Evolutionary conservation across 2,113 vertebrate genomes (phyloP), one percentile per base, ranked within the genome.

Genomic region (Cranoglanis bouderius): DNA sequence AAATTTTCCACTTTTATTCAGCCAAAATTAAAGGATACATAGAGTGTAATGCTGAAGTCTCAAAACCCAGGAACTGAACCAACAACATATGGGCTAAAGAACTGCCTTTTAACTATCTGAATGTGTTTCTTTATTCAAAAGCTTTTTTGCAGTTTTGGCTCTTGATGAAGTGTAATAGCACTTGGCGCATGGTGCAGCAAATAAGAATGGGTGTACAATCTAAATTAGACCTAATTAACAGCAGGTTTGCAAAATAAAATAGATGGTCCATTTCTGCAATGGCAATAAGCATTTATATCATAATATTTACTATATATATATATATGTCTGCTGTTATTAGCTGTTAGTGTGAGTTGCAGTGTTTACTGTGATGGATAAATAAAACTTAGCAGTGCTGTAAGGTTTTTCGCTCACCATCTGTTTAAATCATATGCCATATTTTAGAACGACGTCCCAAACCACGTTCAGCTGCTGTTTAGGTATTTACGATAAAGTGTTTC

Each of bases 341-440:
- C n/a, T 84, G 67, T 49, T 29, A 63, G 74, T 77, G n/a, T 43
- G 46, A 53, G 59, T 78, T 70, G 70, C 26, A 29, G 1, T 81
- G 80, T 59, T 88, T 57, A 65, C 49, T 24, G 55, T 82, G 85
- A 38, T 57, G 65, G 88, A 74, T 72, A 85, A 87, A 89, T 81
- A 65, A 84, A 87, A 84, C 51, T 43, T 88, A 86, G 24, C 87
- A 81, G 67, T 82, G 61, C 51, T 82, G 81, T 83, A 85, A 80
- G 70, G 55, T 59, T 87, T 88, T 72, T 80, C 78, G 21, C 78
- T 89, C 75, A 89, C 88, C 91, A 91, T 95, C 93, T 93, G 92
- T 95, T 92, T 91, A 90, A 90, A 81, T 94, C 93, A 94, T 93
- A 94, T 94, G 93, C 93, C 92, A 74, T 77, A 61, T 74, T 85